These are phyloP conservation scores for Chitala chitala DNA, from an alignment of 2,113 vertebrate genomes.

Conservation along the genomic window DNA sequence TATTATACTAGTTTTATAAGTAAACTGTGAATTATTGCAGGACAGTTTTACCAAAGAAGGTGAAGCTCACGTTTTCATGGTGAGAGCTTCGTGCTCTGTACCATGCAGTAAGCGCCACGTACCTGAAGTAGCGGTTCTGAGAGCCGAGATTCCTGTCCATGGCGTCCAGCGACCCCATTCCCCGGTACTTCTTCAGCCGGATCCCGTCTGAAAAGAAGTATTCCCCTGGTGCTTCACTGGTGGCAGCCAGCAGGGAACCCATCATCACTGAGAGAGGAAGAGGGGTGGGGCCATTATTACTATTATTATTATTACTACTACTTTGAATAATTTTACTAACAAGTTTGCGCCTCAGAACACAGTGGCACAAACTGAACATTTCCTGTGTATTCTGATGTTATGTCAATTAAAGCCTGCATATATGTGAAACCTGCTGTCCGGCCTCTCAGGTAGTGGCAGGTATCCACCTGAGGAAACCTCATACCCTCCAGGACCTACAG, in stretches of 20 bases:
- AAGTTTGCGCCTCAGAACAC: too few species aligned
- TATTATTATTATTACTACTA: too few species aligned
- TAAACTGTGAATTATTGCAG: too few species aligned
- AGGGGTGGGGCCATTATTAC: background rate
- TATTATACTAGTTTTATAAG: too few species aligned
- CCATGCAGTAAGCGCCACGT: background rate
- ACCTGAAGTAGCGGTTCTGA: constrained; percentile 96
- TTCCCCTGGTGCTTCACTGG: constrained; percentile 89
- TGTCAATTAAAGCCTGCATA: too few species aligned
- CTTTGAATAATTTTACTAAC: too few species aligned
- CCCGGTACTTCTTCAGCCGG: constrained; percentile 91
- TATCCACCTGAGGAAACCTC: too few species aligned
- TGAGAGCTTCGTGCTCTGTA: background rate
- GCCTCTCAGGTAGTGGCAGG: too few species aligned
- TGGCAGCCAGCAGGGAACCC: constrained; percentile 94
- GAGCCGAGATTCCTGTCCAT: constrained; percentile 98
- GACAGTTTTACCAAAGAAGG: background rate
- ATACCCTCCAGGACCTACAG: too few species aligned
- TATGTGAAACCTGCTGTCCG: too few species aligned
- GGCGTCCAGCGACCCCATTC: constrained; percentile 95
- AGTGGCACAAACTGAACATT: too few species aligned
- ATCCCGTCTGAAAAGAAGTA: constrained; percentile 98
- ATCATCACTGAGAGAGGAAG: constrained; percentile 78
- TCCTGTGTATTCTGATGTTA: too few species aligned
- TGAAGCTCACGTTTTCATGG: background rate